A percentile compares a stretch with the other conserved stretches of the same genome.
Evolutionary conservation across 2,113 vertebrate species (phyloP).

Genomic region (Anser brachyrhynchus): DNA sequence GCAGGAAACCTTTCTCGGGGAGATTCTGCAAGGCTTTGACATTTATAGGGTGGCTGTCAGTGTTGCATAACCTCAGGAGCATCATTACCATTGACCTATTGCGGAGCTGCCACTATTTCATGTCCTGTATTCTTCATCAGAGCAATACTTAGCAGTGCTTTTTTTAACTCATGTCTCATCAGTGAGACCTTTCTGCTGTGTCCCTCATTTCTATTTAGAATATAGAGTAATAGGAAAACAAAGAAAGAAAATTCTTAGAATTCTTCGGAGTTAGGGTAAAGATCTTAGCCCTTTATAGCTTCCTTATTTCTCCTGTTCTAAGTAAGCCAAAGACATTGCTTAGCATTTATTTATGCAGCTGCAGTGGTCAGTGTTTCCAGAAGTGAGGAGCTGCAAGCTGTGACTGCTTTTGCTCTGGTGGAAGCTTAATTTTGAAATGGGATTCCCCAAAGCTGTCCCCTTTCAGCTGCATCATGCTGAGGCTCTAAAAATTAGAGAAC

Average conservation of each 20-base stretch:
- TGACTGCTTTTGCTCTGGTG: background rate
- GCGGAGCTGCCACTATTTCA: slow-evolving; percentile 29
- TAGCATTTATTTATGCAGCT: background rate
- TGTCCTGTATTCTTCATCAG: background rate
- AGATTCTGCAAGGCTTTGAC: slow-evolving; percentile 14
- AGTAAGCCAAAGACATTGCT: background rate
- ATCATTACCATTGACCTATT: slow-evolving; percentile 6
- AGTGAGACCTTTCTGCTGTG: background rate
- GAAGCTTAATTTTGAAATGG: background rate
- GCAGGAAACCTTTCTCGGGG: background rate
- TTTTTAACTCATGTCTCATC: slow-evolving; percentile 1
- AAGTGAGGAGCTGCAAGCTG: background rate
- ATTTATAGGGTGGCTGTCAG: background rate
- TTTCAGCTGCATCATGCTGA: background rate
- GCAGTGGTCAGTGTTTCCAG: background rate
- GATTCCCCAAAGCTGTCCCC: background rate
- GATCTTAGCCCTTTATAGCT: too few relatives aligned
- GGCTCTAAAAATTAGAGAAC: background rate
- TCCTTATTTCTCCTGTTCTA: background rate
- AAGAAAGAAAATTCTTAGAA: background rate
- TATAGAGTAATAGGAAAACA: background rate
- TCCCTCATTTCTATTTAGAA: background rate
- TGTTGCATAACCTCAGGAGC: slow-evolving; percentile 31
- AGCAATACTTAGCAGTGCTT: background rate
- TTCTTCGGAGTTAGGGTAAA: background rate